phyloP scores from a whole-genome alignment of 1,140 invertebrate species.

The Hyphantria cunea region DNA sequence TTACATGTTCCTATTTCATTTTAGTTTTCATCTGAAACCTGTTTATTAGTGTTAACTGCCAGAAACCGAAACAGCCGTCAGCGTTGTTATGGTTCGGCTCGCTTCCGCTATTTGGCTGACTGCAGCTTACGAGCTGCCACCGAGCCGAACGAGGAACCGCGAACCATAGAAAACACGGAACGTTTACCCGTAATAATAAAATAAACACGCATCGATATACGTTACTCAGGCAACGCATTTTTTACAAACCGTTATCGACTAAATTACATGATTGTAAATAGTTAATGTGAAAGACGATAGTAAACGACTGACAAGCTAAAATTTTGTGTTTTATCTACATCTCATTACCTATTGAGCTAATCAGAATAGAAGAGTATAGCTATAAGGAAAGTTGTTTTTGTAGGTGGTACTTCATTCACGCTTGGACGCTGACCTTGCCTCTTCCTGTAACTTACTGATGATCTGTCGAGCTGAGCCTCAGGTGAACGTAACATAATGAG shows the following conservation, averaged over 20 bases:
- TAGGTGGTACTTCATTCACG: constrained; percentile 65
- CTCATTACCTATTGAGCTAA: constrained; percentile 8
- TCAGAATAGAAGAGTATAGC: not conserved
- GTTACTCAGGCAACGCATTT: constrained; percentile 34
- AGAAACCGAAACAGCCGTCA: constrained; percentile 53
- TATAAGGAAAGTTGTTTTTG: constrained; percentile 42
- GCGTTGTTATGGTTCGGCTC: constrained; percentile 59
- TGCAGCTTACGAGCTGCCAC: constrained; percentile 31
- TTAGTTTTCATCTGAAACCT: constrained; percentile 54
- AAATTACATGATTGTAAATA: not conserved
- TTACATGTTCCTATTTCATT: constrained; percentile 55
- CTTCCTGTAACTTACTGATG: constrained; percentile 54
- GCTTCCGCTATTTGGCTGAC: constrained; percentile 56
- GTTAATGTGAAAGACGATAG: not conserved
- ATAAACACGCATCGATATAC: constrained; percentile 53
- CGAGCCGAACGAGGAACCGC: constrained; percentile 40
- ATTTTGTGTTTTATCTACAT: not conserved
- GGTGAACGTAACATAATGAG: not conserved
- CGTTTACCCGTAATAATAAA: constrained; percentile 48
- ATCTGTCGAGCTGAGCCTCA: constrained; percentile 6
- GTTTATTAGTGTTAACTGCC: constrained; percentile 60
- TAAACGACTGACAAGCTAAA: not conserved
- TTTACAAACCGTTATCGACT: constrained; percentile 1
- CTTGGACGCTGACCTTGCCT: constrained; percentile 73
- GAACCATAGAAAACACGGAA: constrained; percentile 46